phyloP scores from a whole-genome alignment of 2,888 invertebrate species.

The Calameuta filiformis region DNA sequence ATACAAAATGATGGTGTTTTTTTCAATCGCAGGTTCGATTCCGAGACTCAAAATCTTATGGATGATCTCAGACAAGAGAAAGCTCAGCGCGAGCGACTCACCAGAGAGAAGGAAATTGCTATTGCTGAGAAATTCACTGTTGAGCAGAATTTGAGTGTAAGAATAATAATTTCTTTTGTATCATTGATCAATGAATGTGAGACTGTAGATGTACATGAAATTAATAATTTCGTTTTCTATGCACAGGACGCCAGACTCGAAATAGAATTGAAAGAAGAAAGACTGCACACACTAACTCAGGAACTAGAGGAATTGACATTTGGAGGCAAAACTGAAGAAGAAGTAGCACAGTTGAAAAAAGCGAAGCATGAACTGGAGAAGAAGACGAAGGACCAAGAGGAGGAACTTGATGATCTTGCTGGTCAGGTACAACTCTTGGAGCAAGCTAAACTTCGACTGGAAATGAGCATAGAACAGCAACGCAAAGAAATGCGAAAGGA shows the following conservation, averaged over 20 bases:
- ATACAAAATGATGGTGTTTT: background rate
- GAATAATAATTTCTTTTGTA: conserved; percentile 45
- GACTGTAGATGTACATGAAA: background rate
- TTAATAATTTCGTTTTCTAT: background rate
- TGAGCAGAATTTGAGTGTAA: conserved; percentile 87
- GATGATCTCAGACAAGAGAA: conserved; percentile 87
- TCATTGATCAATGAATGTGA: background rate
- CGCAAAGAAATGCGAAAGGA: conserved; percentile 92
- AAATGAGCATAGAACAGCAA: conserved; percentile 93
- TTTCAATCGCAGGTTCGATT: conserved; percentile 75
- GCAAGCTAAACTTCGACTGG: conserved; percentile 90
- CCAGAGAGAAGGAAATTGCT: conserved; percentile 86
- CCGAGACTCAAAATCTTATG: conserved; percentile 83
- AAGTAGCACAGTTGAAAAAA: conserved; percentile 83
- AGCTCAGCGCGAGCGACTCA: conserved; percentile 79
- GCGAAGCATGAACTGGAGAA: conserved; percentile 89
- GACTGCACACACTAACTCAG: conserved; percentile 79
- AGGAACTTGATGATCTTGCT: conserved; percentile 95
- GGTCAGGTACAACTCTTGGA: conserved; percentile 90
- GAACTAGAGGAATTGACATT: conserved; percentile 89
- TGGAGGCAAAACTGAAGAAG: conserved; percentile 85
- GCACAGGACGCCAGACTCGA: conserved; percentile 85
- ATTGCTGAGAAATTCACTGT: conserved; percentile 87
- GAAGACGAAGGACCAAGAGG: conserved; percentile 88
- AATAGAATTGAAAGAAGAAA: conserved; percentile 89